Base-by-base conservation (phyloP, 1,140 invertebrate genomes). In the Conus betulinus region DNA sequence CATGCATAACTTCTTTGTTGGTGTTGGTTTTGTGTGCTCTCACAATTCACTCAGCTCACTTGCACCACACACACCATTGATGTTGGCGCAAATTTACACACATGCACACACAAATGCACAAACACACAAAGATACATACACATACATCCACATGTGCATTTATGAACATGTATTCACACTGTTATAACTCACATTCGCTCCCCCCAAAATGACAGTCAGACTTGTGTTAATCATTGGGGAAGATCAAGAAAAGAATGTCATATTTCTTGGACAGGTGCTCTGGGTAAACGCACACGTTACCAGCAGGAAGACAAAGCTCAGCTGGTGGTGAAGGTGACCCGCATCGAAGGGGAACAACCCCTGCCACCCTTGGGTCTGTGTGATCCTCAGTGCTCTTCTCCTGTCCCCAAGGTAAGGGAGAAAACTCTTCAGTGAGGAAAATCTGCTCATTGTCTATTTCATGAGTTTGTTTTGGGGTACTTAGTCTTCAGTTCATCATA, bases 201-300 rank as follows among this genome's bases (percentile, higher is more conserved):
- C 78, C 0, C 39, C 53, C 39, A 82, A 10, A 82, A 10, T 25
- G 25, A 82, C 79, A 51, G 25, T 25, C 20, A 82, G 3, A 55
- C 15, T 6, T 55, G 82, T 84, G 8, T 84, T 11, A 20, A 53
- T 84, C n/a, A 57, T 84, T 3, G 55, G 15, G 52, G 10, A 55
- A 5, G 57, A 13, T 20, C 52, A 13, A 8, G n/a, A 51, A 20
- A 82, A 20, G 23, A 51, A 20, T 39, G 7, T 78, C 25, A 57
- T 27, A 51, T 76, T 78, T 87, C 7, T 67, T 87, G 85, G 87
- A 88, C 94, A 96, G 97, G 98, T 90, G 96, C 97, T 23, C 94
- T 99, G 82, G 98, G 98, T 13, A 98, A 98, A 94, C 96, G 98
- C 88, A 99, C 98, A 25, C 97, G 97, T 93, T 98, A 97, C 94